Evolutionary conservation across 2,888 invertebrate species (phyloP), one percentile per base, ranked within the genome.

Genomic region (Heliconius charithonia): DNA sequence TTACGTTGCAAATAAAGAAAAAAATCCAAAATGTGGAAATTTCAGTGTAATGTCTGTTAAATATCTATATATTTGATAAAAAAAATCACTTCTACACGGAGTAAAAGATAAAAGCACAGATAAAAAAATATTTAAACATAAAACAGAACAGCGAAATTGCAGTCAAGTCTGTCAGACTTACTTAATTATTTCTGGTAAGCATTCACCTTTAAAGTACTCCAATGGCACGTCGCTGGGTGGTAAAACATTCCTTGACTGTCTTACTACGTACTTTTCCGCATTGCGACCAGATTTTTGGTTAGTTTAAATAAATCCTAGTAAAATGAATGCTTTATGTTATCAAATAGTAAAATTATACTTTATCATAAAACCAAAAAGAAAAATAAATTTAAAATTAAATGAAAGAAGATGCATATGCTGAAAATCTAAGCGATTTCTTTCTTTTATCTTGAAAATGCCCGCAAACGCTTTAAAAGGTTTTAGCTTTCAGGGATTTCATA

Each of bases 241-340:
- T 56, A 88, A 89, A 87, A 87, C 87, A 89, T 88, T 81, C 85
- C 86, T 84, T 85, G 85, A 84, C 87, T 87, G 87, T 88, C 84
- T 81, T 62, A 25, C 59, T 74, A 88, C 87, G 87, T 88, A 82
- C 81, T 85, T 87, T 90, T 89, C 89, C 89, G 88, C 89, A 89
- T 89, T 89, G 88, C 88, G 83, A 85, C 87, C 85, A 85, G 85
- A 87, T 89, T 88, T 88, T 88, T 87, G 88, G 85, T 83, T 86
- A 87, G 37, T 63, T 87, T 89, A 89, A 85, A 85, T 86, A 87
- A 87, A 85, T 22, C 7, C 86, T 81, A 81, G 73, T 80, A 82
- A 86, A 87, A 87, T 87, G 86, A 82, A 83, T 85, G 85, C 59
- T 76, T 29, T 56, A 62, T 56, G 22, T 27, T 22, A 10, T 72